These are phyloP conservation scores for Paragorgia papillata DNA, from an alignment of 92 coral and sea anemone genomes.

Conservation along the genomic window DNA sequence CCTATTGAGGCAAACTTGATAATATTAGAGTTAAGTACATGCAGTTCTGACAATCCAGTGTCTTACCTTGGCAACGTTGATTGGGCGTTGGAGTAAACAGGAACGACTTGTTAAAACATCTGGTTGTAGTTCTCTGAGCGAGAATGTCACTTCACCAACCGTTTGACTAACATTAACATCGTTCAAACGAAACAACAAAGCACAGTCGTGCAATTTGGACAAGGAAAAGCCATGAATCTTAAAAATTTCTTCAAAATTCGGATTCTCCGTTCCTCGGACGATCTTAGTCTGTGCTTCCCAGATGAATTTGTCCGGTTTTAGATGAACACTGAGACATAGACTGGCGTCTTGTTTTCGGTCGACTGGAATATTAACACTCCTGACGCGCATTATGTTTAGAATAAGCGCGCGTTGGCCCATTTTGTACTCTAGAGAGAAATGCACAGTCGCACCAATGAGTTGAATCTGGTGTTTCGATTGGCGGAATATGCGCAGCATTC, in stretches of 20 bases:
- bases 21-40: too few species aligned
- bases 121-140: constrained; percentile 27
- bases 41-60: too few species aligned
- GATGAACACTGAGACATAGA: constrained; percentile 19
- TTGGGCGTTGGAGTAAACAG: constrained; percentile 19
- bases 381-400: constrained; percentile 21
- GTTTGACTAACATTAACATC: constrained; percentile 18
- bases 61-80: constrained; percentile 26
- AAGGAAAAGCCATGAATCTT: constrained; percentile 29
- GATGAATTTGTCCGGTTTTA: constrained; percentile 35
- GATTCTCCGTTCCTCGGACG: constrained; percentile 40
- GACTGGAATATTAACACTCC: constrained; percentile 1
- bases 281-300: constrained; percentile 40
- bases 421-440: constrained; percentile 22
- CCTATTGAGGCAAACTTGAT: too few species aligned
- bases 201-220: constrained; percentile 43
- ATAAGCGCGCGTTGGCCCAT: constrained; percentile 16
- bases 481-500: constrained; percentile 19
- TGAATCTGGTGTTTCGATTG: constrained; percentile 39
- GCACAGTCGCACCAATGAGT: constrained; percentile 29
- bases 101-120: constrained; percentile 28
- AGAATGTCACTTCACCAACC: constrained; percentile 31
- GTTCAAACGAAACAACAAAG: constrained; percentile 19
- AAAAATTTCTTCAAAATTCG: constrained; percentile 31
- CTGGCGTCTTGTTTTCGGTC: constrained; percentile 32